Percentiles rank a stretch among this genome's conserved stretches.
Conservation (phyloP, 2,113 vertebrate species). For the Oophaga pumilio region DNA sequence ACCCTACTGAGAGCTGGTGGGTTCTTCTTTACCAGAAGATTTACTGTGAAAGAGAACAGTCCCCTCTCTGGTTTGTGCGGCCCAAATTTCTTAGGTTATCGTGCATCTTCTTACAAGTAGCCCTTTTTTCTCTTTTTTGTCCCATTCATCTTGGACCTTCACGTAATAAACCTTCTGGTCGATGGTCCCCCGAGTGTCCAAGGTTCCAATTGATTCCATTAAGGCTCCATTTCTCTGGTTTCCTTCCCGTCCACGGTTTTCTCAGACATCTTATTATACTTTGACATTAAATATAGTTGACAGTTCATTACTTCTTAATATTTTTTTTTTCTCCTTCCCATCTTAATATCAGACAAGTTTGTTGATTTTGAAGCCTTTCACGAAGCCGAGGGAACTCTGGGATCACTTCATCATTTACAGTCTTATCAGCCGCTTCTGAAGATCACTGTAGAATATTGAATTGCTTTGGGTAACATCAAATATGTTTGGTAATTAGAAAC, state of each 20-base stretch:
- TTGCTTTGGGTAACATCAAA: slow-evolving; percentile 51
- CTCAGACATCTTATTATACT: slow-evolving; percentile 1
- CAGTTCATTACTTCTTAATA: slow-evolving; percentile 30
- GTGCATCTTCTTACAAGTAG: not conserved
- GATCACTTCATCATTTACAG: slow-evolving; percentile 20
- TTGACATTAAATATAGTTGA: slow-evolving; percentile 21
- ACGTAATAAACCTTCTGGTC: not conserved
- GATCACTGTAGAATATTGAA: slow-evolving; percentile 26
- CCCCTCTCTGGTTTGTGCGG: too few relatives aligned
- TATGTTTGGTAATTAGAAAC: slow-evolving; percentile 53
- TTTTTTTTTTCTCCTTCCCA: slow-evolving; percentile 3
- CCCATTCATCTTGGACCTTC: not conserved
- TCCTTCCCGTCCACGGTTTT: not conserved
- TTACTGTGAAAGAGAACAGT: too few relatives aligned
- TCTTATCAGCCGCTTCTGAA: slow-evolving; percentile 24
- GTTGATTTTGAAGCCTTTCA: slow-evolving; percentile 33
- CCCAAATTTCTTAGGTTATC: not conserved
- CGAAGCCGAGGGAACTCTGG: not conserved
- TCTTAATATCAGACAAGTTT: slow-evolving; percentile 30
- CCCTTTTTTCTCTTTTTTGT: not conserved
- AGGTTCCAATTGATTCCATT: not conserved
- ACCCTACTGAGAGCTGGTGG: too few relatives aligned
- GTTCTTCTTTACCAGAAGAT: too few relatives aligned
- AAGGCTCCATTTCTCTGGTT: not conserved
- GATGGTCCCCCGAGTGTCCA: too few relatives aligned